Conservation (phyloP, 2,797 vertebrate species). For the Mormyrus hasselquistii region DNA sequence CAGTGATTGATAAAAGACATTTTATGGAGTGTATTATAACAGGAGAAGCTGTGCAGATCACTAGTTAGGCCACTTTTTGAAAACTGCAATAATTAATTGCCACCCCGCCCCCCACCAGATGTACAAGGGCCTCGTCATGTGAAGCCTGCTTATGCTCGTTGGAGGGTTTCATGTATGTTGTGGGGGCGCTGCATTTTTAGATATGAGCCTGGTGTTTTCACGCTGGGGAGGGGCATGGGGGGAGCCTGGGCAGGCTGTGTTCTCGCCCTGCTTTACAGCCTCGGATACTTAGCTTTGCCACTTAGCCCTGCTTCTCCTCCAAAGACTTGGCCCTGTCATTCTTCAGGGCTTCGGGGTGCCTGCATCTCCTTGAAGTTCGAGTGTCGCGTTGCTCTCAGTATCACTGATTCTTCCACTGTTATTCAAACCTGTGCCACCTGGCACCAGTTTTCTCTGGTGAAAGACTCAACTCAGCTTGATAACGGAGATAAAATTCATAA, state of each 20-base stretch:
- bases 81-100: background rate
- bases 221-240: conserved; percentile 49
- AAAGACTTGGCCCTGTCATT: too few relatives aligned
- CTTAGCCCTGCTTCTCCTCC: background rate
- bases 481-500: background rate
- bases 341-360: background rate
- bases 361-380: background rate
- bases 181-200: conserved; percentile 46
- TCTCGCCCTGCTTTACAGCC: conserved; percentile 57
- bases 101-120: conserved; percentile 15
- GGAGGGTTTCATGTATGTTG: conserved; percentile 72
- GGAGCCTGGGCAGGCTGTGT: conserved; percentile 50
- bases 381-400: background rate
- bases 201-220: background rate
- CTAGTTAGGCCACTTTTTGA: conserved; percentile 8
- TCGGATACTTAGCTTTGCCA: conserved; percentile 51
- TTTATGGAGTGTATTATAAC: background rate
- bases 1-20: conserved; percentile 3
- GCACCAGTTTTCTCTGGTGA: background rate
- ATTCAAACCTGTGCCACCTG: background rate
- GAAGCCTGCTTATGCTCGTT: conserved; percentile 55
- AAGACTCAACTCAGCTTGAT: background rate
- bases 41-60: background rate
- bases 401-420: background rate
- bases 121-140: conserved; percentile 44